A percentile compares a stretch with the other conserved stretches of the same genome.
These are phyloP conservation scores for Theocolax elegans DNA, from an alignment of 1,140 invertebrate genomes.

Conservation along the genomic window DNA sequence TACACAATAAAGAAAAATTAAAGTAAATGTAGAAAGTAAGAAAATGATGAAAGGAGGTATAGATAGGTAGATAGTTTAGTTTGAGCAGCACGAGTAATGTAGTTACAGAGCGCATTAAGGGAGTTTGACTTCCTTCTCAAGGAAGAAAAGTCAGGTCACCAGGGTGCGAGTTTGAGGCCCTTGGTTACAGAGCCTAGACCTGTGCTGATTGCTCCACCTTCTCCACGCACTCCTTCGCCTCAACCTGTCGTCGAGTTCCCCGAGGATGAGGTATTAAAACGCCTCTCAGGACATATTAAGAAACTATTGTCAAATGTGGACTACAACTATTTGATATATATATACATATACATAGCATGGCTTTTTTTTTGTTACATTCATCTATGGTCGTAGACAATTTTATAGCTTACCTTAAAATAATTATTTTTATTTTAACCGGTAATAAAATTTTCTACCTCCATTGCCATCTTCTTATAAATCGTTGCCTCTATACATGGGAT, in stretches of 20 bases:
- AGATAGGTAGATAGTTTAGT: too few species aligned
- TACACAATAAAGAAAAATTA: too few species aligned
- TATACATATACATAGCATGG: constrained; percentile 45
- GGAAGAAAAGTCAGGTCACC: constrained; percentile 73
- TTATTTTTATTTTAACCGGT: background rate
- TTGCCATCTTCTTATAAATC: background rate
- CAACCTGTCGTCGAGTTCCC: constrained; percentile 83
- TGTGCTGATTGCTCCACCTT: constrained; percentile 67
- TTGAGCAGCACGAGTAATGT: constrained; percentile 64
- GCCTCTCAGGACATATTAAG: background rate
- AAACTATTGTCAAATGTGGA: too few species aligned
- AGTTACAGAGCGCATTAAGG: constrained; percentile 84
- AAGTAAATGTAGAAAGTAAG: too few species aligned
- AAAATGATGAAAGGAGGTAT: too few species aligned
- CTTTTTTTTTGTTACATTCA: constrained; percentile 37
- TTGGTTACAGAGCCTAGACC: constrained; percentile 66
- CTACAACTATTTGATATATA: too few species aligned
- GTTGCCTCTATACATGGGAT: background rate
- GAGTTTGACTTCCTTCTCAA: constrained; percentile 90
- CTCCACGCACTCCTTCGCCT: constrained; percentile 78
- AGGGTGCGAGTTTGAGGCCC: constrained; percentile 65
- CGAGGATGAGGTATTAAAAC: constrained; percentile 75
- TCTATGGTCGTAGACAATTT: background rate
- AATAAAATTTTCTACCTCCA: background rate
- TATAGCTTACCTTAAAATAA: background rate